These are phyloP conservation scores for Bos javanicus DNA, from an alignment of 2,113 vertebrate species.

Conservation along the genomic window DNA sequence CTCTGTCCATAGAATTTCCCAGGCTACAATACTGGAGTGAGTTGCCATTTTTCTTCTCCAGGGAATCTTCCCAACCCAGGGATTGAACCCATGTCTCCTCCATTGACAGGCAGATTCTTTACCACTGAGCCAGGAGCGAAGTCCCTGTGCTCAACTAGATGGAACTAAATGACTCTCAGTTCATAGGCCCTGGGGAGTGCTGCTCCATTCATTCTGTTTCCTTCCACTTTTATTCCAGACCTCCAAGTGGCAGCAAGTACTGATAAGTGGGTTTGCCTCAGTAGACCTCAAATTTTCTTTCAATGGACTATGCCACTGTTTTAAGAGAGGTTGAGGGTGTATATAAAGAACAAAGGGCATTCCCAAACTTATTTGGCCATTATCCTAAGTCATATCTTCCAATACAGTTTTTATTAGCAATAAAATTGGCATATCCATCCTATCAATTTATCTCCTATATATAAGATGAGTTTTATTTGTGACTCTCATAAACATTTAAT, in stretches of 20 bases:
- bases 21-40: neutral
- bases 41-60: neutral
- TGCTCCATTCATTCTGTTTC: neutral
- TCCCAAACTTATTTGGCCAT: neutral
- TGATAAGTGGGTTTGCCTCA: neutral
- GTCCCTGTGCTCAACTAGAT: neutral
- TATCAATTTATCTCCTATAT: neutral
- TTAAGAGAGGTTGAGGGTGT: neutral
- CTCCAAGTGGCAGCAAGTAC: neutral
- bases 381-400: neutral
- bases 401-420: neutral
- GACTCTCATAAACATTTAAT: neutral
- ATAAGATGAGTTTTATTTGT: neutral
- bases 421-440: neutral
- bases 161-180: neutral
- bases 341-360: neutral
- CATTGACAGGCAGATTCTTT: neutral
- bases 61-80: neutral
- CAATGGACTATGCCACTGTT: neutral
- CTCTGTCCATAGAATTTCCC: neutral
- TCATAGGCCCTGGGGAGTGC: neutral
- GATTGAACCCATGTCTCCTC: neutral
- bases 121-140: neutral
- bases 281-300: neutral
- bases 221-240: neutral